Evolutionary conservation across 2,113 vertebrate species (phyloP), one percentile per base, ranked within the genome.

Genomic region (Prietella phreatophila): DNA sequence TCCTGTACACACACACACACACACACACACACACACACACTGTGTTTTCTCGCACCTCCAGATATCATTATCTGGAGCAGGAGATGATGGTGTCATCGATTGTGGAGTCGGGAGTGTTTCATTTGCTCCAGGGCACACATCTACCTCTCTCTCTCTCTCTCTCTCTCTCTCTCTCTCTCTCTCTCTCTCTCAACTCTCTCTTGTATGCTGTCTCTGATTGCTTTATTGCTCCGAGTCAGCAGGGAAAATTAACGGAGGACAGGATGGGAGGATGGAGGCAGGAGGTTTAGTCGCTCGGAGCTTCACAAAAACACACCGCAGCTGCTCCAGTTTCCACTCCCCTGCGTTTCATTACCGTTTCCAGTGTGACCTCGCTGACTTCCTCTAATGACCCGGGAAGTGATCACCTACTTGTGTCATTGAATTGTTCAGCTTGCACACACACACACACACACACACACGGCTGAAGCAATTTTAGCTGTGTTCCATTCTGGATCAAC

Each of bases 71-170:
- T 90, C 85, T 87, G 83, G 85, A 89, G 90, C 83, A 78, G 83
- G 85, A 90, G 90, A 87, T 88, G 89, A 89, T 90, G 89, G 93
- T 93, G 92, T 90, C 93, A 93, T 93, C 89, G 92, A 94, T 93
- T 92, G 92, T 92, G 90, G 89, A 93, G 93, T 91, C 85, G 88
- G 87, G 92, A 87, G 91, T 86, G 91, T 93, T 91, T 93, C 91
- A 91, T 92, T 92, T 60, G 88, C 88, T 91, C 89, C 83, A 86
- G 92, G 91, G 92, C 92, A 86, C 91, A 91, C 89, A 93, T 91
- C 91, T 92, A 91, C 93, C 91, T 92, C 92, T 91, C 92, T 79
- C 88, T 92, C 92, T 91, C 92, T 92, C 91, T 92, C 93, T 90
- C 92, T 69, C 86, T 92, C 91, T 92, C 91, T 93, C 69, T 85